phyloP scores from a whole-genome alignment of 2,888 invertebrate species.

The Dryadula phaetusa region DNA sequence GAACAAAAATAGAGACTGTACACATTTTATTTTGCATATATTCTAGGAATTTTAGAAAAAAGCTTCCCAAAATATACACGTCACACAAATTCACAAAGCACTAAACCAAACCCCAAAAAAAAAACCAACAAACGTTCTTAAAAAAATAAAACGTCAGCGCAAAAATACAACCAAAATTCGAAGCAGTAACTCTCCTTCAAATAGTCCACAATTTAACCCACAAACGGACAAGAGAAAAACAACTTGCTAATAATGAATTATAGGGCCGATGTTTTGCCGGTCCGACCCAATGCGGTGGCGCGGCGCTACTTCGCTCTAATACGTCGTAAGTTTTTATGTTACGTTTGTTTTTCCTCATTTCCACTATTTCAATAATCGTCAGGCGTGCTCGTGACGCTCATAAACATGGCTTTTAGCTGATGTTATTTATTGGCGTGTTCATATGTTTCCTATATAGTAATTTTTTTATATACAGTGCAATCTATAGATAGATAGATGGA shows the following conservation, averaged over 20 bases:
- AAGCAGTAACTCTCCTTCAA: conserved; percentile 38
- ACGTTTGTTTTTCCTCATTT: conserved; percentile 49
- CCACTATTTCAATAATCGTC: conserved; percentile 46
- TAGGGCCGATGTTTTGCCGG: conserved; percentile 48
- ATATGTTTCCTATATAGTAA: not conserved
- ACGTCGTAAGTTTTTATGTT: conserved; percentile 52
- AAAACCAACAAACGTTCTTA: not conserved
- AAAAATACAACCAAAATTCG: conserved; percentile 29
- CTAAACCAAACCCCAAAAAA: not conserved
- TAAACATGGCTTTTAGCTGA: conserved; percentile 32
- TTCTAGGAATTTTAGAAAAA: too few relatives aligned
- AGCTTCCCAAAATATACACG: too few relatives aligned
- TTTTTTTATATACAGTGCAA: not conserved
- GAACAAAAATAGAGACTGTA: too few relatives aligned
- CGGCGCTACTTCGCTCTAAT: conserved; percentile 47
- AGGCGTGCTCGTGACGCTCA: conserved; percentile 28
- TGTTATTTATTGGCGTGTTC: not conserved
- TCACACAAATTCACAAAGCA: not conserved
- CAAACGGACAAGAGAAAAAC: conserved; percentile 63
- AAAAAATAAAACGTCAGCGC: conserved; percentile 24
- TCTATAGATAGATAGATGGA: too few relatives aligned
- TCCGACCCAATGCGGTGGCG: conserved; percentile 44
- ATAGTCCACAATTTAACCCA: conserved; percentile 39
- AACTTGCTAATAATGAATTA: conserved; percentile 71
- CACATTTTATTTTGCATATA: too few relatives aligned